Evolutionary conservation across 2,888 invertebrate species (phyloP).

Genomic region (Abrostola tripartita): DNA sequence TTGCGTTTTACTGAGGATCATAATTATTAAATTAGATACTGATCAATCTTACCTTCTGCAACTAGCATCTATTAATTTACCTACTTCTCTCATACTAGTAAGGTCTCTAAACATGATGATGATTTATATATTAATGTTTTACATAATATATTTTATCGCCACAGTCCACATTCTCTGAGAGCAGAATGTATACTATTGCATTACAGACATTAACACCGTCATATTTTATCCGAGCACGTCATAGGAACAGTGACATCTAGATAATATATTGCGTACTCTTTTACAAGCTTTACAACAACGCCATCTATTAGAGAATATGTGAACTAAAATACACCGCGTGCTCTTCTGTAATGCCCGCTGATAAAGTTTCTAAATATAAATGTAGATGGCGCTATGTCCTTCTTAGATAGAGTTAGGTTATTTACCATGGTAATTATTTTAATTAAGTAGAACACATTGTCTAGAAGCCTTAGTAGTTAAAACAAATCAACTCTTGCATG

Average conservation of each 20-base stretch:
- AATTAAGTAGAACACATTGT: no score
- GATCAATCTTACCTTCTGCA: constrained; percentile 52
- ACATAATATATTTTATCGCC: background rate
- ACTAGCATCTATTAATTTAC: constrained; percentile 57
- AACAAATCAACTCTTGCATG: no score
- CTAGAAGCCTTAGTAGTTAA: no score
- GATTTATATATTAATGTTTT: background rate
- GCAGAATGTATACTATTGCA: background rate
- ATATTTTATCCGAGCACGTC: background rate
- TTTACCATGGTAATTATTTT: no score
- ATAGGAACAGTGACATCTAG: background rate
- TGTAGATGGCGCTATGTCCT: constrained; percentile 16
- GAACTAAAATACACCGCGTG: background rate
- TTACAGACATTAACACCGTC: background rate
- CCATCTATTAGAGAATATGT: constrained; percentile 17
- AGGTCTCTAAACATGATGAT: constrained; percentile 13
- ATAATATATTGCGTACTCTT: constrained; percentile 7
- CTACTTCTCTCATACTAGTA: constrained; percentile 40
- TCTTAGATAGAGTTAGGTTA: no score
- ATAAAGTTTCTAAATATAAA: background rate
- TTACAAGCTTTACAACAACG: background rate
- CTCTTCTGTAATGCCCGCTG: background rate
- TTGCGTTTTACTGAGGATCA: no score
- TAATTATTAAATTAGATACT: background rate
- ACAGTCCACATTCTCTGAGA: background rate